A percentile compares a stretch with the other conserved stretches of the same genome.
These are phyloP conservation scores for Caenorhabditis panamensis DNA, from an alignment of 2,888 invertebrate genomes.

Conservation along the genomic window DNA sequence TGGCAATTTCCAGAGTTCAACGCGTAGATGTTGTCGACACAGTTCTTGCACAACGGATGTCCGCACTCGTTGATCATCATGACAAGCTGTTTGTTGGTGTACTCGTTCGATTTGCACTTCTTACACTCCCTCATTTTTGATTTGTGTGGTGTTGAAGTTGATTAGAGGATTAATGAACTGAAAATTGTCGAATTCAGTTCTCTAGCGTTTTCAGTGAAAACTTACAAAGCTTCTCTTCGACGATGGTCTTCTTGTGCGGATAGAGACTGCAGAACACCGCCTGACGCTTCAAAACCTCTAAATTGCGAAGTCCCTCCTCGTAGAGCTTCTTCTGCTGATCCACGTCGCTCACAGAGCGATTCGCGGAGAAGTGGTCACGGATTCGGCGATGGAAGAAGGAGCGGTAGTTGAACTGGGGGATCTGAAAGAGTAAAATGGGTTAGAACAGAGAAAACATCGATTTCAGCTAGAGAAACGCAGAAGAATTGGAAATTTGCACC, in stretches of 20 bases:
- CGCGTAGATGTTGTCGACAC: constrained; percentile 87
- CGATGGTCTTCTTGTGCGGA: constrained; percentile 75
- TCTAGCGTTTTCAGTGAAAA: not conserved
- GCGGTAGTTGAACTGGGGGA: constrained; percentile 80
- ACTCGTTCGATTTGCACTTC: constrained; percentile 95
- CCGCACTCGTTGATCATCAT: constrained; percentile 99
- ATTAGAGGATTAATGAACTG: constrained; percentile 26
- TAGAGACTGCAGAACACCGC: constrained; percentile 67
- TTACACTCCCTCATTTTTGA: constrained; percentile 87
- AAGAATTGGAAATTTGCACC: not conserved
- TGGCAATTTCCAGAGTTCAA: constrained; percentile 96
- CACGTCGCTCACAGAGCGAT: constrained; percentile 68
- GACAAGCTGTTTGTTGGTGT: constrained; percentile 95
- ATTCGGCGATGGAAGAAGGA: constrained; percentile 79
- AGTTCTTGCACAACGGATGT: constrained; percentile 92
- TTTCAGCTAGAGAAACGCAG: not conserved
- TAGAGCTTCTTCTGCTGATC: constrained; percentile 69
- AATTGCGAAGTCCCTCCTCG: constrained; percentile 67
- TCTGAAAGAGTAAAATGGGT: constrained; percentile 65
- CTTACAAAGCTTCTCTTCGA: constrained; percentile 69
- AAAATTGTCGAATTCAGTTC: constrained; percentile 8
- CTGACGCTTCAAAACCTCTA: constrained; percentile 71
- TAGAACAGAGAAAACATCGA: not conserved
- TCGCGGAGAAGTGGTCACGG: constrained; percentile 79
- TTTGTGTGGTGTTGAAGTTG: not conserved